These are phyloP conservation scores for Rhagonycha fulva DNA, from an alignment of 2,888 invertebrate species.

Conservation along the genomic window DNA sequence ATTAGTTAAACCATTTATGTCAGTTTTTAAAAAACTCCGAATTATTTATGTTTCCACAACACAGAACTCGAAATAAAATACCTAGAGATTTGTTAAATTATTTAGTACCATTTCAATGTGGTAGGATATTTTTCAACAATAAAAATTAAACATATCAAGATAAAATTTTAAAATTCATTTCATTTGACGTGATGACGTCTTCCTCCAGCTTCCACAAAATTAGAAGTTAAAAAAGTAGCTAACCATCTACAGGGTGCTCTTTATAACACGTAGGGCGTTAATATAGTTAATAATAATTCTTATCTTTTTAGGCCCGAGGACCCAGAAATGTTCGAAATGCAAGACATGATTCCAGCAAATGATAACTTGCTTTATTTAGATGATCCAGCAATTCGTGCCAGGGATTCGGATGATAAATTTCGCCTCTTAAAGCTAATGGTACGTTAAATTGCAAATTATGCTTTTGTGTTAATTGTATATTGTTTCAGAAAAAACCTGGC, in stretches of 20 bases:
- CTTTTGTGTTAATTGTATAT: not conserved
- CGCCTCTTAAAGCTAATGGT: slow-evolving; percentile 21
- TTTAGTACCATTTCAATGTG: too few species aligned
- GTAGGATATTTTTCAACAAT: not conserved
- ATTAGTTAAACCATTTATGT: not conserved
- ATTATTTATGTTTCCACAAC: too few species aligned
- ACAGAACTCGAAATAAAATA: not conserved
- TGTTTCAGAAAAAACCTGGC: not conserved
- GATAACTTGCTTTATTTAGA: slow-evolving; percentile 21
- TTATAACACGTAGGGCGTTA: too few species aligned
- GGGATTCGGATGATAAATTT: slow-evolving; percentile 7
- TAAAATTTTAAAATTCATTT: not conserved
- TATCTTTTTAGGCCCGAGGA: slow-evolving; percentile 17
- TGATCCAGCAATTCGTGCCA: slow-evolving; percentile 10
- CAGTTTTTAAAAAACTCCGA: too few species aligned
- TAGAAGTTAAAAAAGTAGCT: too few species aligned
- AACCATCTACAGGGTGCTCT: not conserved
- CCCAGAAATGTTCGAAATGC: slow-evolving; percentile 3
- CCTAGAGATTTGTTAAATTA: not conserved
- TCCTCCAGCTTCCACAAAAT: not conserved
- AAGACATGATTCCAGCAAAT: slow-evolving; percentile 9
- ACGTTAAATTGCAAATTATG: not conserved
- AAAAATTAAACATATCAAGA: not conserved
- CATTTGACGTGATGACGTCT: not conserved
- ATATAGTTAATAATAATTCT: not conserved